phyloP scores from a whole-genome alignment of 1,140 invertebrate species.

The Tribolium madens region DNA sequence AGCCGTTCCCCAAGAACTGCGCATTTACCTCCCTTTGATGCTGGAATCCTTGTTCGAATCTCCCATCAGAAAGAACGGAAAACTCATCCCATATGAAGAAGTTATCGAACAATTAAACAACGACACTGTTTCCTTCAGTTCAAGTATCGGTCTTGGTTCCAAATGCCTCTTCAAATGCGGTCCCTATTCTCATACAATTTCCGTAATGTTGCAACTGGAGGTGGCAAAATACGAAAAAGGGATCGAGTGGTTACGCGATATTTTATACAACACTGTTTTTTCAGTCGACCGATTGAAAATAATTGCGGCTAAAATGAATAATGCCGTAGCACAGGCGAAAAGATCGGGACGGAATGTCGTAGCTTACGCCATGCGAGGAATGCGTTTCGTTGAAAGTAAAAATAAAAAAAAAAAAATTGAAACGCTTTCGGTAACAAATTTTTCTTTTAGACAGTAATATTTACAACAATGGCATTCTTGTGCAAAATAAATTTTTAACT shows the following conservation, averaged over 20 bases:
- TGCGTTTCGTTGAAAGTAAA: constrained; percentile 74
- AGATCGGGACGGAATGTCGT: constrained; percentile 74
- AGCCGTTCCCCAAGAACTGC: constrained; percentile 70
- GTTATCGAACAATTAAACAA: constrained; percentile 81
- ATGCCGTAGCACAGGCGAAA: constrained; percentile 80
- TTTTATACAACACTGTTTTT: constrained; percentile 80
- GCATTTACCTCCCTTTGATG: constrained; percentile 80
- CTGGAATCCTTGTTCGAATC: constrained; percentile 79
- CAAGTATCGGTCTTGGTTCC: constrained; percentile 71
- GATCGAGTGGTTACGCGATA: constrained; percentile 81
- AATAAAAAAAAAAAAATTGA: background rate
- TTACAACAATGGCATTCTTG: constrained; percentile 75
- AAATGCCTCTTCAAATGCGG: constrained; percentile 67
- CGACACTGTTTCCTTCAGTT: constrained; percentile 74
- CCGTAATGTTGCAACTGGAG: constrained; percentile 74
- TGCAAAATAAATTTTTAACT: constrained; percentile 83
- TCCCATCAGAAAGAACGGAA: constrained; percentile 71
- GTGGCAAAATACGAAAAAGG: constrained; percentile 80
- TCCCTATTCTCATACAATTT: constrained; percentile 71
- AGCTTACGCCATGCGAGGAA: constrained; percentile 72
- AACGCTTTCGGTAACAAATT: too few species aligned
- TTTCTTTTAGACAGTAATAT: constrained; percentile 77
- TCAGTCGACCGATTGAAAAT: constrained; percentile 80
- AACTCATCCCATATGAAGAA: constrained; percentile 76
- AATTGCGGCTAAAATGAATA: constrained; percentile 80